Base-by-base conservation (phyloP, 2,888 invertebrate genomes). In the Ectobius pallidus region DNA sequence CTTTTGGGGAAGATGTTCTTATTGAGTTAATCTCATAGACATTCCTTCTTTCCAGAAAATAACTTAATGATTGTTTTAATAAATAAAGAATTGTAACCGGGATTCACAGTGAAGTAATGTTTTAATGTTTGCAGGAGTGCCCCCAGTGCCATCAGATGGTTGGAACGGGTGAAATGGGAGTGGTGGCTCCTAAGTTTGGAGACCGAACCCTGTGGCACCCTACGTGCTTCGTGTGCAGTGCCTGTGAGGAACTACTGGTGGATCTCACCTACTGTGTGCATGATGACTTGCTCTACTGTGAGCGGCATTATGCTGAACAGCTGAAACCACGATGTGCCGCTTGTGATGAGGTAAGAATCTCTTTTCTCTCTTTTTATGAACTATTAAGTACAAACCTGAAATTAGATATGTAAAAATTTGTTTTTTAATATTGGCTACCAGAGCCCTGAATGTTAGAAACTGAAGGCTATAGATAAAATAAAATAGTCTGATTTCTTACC, bases 331-430 rank as follows among this genome's bases (percentile, higher is more conserved):
- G 99, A 79, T 99, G 99, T 84, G 91, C 95, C 76, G 94, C 96
- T 78, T 99, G 99, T 85, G 98, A 99, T 86, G 99, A 99, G 94
- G 99, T 99, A 82, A 88, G 92, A 86, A 42, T n/a, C n/a, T n/a
- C n/a, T n/a, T 11, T 39, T 25, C 6, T 34, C 18, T 25, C 20
- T 1, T 16, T 49, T 20, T 46, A 18, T 18, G 0, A 7, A n/a
- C 4, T 46, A 18, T 46, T 46, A 18, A 18, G 44, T 18, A 44
- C 44, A 16, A 44, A 3, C 18, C 2, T 44, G 44, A 0, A 44
- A 44, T 44, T 3, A 46, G 46, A 46, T 4, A 16, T 46, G 44
- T 42, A n/a, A n/a, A n/a, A n/a, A n/a, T n/a, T n/a, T n/a, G n/a
- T n/a, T n/a, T n/a, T n/a, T n/a, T n/a, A n/a, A n/a, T n/a, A n/a